Evolutionary conservation across 2,797 vertebrate genomes (phyloP).

Genomic region (Telmatherina bonti): DNA sequence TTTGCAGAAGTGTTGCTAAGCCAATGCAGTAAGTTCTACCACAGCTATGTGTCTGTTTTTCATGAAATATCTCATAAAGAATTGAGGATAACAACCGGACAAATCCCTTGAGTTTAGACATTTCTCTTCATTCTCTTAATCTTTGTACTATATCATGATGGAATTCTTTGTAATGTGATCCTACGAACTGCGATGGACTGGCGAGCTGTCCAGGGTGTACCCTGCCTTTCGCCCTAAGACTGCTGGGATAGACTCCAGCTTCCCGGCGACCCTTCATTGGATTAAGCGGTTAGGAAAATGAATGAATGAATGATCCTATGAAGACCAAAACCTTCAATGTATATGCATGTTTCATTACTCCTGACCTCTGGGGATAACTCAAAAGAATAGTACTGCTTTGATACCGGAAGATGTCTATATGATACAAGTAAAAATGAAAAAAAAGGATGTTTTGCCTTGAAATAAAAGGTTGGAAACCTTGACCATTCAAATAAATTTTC

Average conservation of each 20-base stretch:
- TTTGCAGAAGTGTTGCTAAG: not conserved
- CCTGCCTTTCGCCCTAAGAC: too few species aligned
- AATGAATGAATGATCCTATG: too few species aligned
- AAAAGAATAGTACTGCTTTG: not conserved
- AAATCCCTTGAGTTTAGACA: too few species aligned
- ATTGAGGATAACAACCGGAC: not conserved
- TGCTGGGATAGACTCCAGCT: too few species aligned
- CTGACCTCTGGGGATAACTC: not conserved
- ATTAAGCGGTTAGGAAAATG: too few species aligned
- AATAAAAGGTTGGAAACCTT: too few species aligned
- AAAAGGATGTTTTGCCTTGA: too few species aligned
- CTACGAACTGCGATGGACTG: too few species aligned
- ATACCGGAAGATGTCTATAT: not conserved
- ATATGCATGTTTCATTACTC: not conserved
- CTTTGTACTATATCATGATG: not conserved
- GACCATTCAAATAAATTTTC: too few species aligned
- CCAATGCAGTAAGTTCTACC: not conserved
- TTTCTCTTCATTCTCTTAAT: not conserved
- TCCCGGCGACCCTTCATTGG: too few species aligned
- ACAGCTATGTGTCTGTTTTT: not conserved
- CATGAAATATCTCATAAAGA: not conserved
- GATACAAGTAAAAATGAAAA: too few species aligned
- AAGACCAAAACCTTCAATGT: not conserved
- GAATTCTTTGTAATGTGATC: not conserved
- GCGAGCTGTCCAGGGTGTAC: too few species aligned